phyloP scores from a whole-genome alignment of 1,140 invertebrate genomes.

The Tribolium castaneum region DNA sequence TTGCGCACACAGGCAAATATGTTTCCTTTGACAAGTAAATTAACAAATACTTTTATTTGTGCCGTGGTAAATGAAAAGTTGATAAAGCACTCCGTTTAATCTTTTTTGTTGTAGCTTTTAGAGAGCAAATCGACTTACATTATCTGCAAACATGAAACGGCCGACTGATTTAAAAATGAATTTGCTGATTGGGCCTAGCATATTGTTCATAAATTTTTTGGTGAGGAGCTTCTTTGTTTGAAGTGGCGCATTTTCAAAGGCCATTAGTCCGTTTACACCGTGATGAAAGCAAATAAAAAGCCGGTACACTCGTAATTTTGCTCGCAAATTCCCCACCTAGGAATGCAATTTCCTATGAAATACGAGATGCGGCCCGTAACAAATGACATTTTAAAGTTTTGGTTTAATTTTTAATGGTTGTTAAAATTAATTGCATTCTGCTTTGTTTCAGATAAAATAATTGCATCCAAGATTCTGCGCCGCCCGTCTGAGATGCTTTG shows the following conservation, averaged over 20 bases:
- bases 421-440: conserved; percentile 31
- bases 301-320: background rate
- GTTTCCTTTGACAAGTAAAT: background rate
- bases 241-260: background rate
- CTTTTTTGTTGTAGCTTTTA: background rate
- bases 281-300: background rate
- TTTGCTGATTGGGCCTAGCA: background rate
- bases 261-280: background rate
- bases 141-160: background rate
- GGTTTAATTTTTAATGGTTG: conserved; percentile 21
- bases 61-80: background rate
- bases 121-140: background rate
- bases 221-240: background rate
- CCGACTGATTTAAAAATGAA: background rate
- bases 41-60: background rate
- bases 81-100: background rate
- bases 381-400: conserved; percentile 30
- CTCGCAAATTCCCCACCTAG: background rate
- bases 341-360: conserved; percentile 24
- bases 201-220: background rate
- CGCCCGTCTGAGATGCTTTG: conserved; percentile 16
- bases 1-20: background rate
- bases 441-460: conserved; percentile 30
- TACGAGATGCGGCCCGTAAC: background rate
- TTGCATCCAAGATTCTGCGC: conserved; percentile 20